Conservation (phyloP, 2,797 vertebrate species). For the Gadopsis marmoratus region DNA sequence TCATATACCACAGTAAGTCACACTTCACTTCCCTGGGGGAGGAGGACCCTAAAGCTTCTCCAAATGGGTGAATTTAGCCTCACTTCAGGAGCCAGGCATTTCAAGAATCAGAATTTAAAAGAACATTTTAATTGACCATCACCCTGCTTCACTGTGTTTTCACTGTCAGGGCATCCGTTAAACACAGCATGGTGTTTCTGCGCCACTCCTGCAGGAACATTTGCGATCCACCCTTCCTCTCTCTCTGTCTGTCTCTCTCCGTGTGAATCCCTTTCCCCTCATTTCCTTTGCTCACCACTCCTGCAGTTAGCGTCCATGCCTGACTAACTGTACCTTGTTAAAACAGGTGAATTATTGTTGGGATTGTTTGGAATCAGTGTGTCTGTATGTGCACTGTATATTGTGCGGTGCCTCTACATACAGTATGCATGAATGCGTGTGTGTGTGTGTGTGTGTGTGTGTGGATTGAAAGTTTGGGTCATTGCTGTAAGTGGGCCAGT, state of each 20-base stretch:
- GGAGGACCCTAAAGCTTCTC: slow-evolving; percentile 58
- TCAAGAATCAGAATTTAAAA: slow-evolving; percentile 70
- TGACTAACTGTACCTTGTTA: slow-evolving; percentile 67
- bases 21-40: slow-evolving; percentile 54
- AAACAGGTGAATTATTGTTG: slow-evolving; percentile 66
- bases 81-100: slow-evolving; percentile 58
- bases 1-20: slow-evolving; percentile 95
- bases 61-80: slow-evolving; percentile 69
- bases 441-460: slow-evolving; percentile 23
- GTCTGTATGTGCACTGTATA: slow-evolving; percentile 13
- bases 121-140: slow-evolving; percentile 75
- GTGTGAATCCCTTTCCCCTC: slow-evolving; percentile 31
- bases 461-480: slow-evolving; percentile 47
- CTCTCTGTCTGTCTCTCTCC: slow-evolving; percentile 29
- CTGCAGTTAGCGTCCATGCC: slow-evolving; percentile 56
- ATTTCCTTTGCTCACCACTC: slow-evolving; percentile 44
- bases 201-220: slow-evolving; percentile 57
- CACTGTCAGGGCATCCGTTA: slow-evolving; percentile 67
- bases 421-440: slow-evolving; percentile 14
- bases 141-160: slow-evolving; percentile 62
- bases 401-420: slow-evolving; percentile 4
- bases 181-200: slow-evolving; percentile 69
- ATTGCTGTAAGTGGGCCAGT: slow-evolving; percentile 42
- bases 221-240: slow-evolving; percentile 29
- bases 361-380: slow-evolving; percentile 45